phyloP scores from a whole-genome alignment of 2,113 vertebrate genomes.

The Acinonyx jubatus region DNA sequence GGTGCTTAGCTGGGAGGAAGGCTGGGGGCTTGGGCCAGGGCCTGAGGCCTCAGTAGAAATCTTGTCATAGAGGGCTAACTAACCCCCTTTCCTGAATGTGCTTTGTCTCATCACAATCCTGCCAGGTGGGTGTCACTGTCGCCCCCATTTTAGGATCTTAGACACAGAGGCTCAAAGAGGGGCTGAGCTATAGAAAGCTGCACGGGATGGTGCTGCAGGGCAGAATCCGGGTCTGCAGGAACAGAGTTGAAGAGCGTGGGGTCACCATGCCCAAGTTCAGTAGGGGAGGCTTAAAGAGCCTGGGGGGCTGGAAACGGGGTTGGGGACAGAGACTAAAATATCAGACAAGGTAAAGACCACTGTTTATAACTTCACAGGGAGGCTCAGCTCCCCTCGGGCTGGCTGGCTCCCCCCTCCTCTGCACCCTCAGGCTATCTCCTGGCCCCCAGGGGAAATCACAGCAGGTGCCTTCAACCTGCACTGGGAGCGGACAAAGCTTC shows the following conservation, averaged over 20 bases:
- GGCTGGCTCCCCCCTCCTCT: background rate
- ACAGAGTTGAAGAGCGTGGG: background rate
- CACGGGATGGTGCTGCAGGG: accelerated
- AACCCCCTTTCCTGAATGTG: background rate
- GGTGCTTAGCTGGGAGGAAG: background rate
- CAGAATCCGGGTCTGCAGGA: too few relatives aligned
- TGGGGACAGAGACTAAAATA: background rate
- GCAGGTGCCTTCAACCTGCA: constrained; percentile 34
- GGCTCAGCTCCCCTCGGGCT: background rate
- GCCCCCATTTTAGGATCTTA: background rate
- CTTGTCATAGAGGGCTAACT: background rate
- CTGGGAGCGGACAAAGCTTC: background rate
- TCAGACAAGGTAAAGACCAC: background rate
- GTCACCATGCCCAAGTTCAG: accelerated
- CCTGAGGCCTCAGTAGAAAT: background rate
- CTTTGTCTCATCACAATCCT: background rate
- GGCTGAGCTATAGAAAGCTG: background rate
- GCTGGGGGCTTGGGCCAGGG: background rate
- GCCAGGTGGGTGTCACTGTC: background rate
- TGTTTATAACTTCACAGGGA: background rate
- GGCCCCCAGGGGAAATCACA: constrained; percentile 62
- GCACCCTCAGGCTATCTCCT: background rate
- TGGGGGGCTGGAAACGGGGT: background rate
- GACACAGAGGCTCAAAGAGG: background rate
- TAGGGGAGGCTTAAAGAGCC: background rate